Base-by-base conservation (phyloP, 30 jellyfish, hydroid and myxozoan genomes). In the Aurelia aurita complex sp. Pacific region DNA sequence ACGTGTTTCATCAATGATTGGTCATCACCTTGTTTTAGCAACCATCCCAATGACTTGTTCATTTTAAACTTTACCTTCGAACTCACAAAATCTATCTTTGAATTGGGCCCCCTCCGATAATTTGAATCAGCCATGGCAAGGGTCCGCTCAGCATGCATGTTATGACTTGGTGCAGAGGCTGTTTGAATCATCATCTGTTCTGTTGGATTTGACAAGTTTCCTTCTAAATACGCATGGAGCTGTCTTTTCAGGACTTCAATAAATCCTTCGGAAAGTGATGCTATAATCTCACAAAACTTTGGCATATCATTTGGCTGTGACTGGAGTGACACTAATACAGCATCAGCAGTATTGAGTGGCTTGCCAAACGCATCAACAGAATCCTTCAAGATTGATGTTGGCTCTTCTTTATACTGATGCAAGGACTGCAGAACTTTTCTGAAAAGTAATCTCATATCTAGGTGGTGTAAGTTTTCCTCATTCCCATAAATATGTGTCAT, bases 221-320 rank as follows among this genome's bases (percentile, higher is more conserved):
- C 50, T 38, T 38, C 50, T n/a, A 72, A 72, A 16, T 23, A 38
- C 19, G 19, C 72, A 13, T 71, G 16, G 19, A 72, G 67, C 5
- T 72, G 50, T 72, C 40, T 23, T 69, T 72, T 19, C 65, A 72
- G 34, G 17, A 72, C 82, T n/a, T 72, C 82, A 16, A 36, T 72
- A 33, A 15, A 12, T 13, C 52, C 76, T 1, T 67, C 76, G 5
- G 40, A 19, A 40, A 72, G 15, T 12, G 17, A 11, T 16, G 34
- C 32, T 32, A 40, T 38, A 7, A 72, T 72, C 18, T 32, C 23
- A 4, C n/a, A 40, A 38, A 35, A 43, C 23, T 11, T 5, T 11
- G 82, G 68, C 36, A 11, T 51, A 72, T 72, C 67, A 16, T 13
- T 72, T 15, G 82, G 10, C 40, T 16, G n/a, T 19, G 32, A 69